phyloP scores from a whole-genome alignment of 2,888 invertebrate genomes.

The Scaptomyza flava region DNA sequence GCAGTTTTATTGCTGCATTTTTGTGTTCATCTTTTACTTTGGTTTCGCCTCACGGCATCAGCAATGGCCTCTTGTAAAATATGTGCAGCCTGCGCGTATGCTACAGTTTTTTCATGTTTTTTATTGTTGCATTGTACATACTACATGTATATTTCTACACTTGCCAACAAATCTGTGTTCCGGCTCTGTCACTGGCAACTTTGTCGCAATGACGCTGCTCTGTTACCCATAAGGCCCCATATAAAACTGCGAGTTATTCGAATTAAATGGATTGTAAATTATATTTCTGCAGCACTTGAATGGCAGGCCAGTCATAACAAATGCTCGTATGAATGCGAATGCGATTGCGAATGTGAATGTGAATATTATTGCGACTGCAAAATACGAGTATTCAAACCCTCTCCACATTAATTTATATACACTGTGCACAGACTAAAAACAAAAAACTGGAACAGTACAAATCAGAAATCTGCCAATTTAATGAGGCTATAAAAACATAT shows the following conservation, averaged over 20 bases:
- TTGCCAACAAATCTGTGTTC: conserved; percentile 50
- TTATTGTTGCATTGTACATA: conserved; percentile 3
- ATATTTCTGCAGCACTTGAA: conserved; percentile 47
- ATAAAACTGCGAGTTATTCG: conserved; percentile 53
- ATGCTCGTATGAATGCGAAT: conserved; percentile 27
- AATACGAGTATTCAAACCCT: conserved; percentile 33
- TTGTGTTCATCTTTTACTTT: conserved; percentile 36
- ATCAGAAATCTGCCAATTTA: neutral
- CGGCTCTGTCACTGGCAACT: conserved; percentile 20
- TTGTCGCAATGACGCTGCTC: conserved; percentile 39
- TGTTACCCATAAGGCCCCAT: conserved; percentile 2
- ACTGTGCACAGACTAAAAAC: conserved; percentile 6
- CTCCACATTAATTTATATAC: conserved; percentile 34
- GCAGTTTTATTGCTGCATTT: conserved; percentile 53
- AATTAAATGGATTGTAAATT: conserved; percentile 69
- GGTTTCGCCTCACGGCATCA: conserved; percentile 7
- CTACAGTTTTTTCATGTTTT: conserved; percentile 48
- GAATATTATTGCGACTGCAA: conserved; percentile 8
- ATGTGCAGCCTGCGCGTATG: conserved; percentile 61
- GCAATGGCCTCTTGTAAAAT: conserved; percentile 17
- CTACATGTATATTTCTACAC: conserved; percentile 21
- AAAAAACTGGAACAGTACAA: neutral
- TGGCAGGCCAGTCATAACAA: conserved; percentile 37
- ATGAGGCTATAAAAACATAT: conserved; percentile 2
- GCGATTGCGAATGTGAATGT: conserved; percentile 6